Base-by-base conservation (phyloP, 2,888 invertebrate species). In the Stenichneumon culpator region DNA sequence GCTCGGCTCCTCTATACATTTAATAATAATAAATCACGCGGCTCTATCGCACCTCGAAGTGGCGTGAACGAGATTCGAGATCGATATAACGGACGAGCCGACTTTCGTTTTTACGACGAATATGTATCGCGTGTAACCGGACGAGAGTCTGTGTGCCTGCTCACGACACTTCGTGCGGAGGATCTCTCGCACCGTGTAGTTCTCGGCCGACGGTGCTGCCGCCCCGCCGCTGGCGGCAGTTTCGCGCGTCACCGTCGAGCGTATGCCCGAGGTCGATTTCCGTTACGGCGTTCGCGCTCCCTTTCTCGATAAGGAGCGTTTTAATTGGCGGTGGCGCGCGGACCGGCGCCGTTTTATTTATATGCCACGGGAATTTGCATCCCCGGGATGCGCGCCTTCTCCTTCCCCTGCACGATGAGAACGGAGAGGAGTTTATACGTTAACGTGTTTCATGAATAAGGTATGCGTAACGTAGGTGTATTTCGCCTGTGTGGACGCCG, bases 231-330 rank as follows among this genome's bases (percentile, higher is more conserved):
- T 14, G n/a, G n/a, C 25, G 22, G 52, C n/a, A 14, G 9, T 57
- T 7, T 63, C 32, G 1, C 65, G 47, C 4, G 32, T 7, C 52
- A 36, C 36, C 32, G 69, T 57, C 36, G 6, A 36, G 50, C 39
- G 52, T 57, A 36, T 14, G 19, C 22, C 39, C 22, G 60, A n/a
- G 67, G 60, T 22, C 57, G 44, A 28, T 84, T 75, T 77, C 44
- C 44, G 65, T 57, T 70, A 65, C 69, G 60, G 86, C 72, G 82
- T 73, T 88, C 87, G 83, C 84, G 84, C 85, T 83, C 79, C 32
- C 79, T 86, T 83, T 84, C 91, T 91, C 89, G 87, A 90, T 92
- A 92, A 93, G 93, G 92, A 91, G 91, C 89, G 90, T 92, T 92
- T 93, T 93, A 93, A 93, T 93, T 93, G 93, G 93, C 92, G 89